A percentile compares a stretch with the other conserved stretches of the same genome.
Evolutionary conservation across 2,888 invertebrate species (phyloP).

Genomic region (Erynnis tages): DNA sequence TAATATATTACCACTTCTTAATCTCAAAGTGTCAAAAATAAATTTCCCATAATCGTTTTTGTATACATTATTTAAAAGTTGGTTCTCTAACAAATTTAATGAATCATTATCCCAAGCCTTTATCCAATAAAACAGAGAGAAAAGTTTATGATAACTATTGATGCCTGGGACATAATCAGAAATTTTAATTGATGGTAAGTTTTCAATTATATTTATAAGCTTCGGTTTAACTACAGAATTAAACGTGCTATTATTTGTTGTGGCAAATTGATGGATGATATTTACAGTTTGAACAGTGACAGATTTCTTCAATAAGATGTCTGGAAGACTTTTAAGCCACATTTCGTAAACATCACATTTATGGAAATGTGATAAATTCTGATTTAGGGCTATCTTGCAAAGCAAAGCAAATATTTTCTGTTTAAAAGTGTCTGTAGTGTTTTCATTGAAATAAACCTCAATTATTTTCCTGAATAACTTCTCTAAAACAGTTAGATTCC

Average conservation of each 20-base stretch:
- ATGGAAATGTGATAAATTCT: slow-evolving; percentile 62
- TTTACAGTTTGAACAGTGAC: slow-evolving; percentile 77
- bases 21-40: slow-evolving; percentile 64
- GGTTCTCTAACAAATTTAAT: slow-evolving; percentile 64
- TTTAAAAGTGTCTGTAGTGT: slow-evolving; percentile 48
- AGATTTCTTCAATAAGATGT: slow-evolving; percentile 74
- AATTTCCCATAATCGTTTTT: slow-evolving; percentile 58
- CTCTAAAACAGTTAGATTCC: slow-evolving; percentile 52
- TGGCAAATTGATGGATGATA: slow-evolving; percentile 81
- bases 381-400: slow-evolving; percentile 69
- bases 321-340: slow-evolving; percentile 81
- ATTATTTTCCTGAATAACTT: slow-evolving; percentile 63
- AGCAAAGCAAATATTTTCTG: slow-evolving; percentile 66
- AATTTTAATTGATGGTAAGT: slow-evolving; percentile 61
- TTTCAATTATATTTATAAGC: slow-evolving; percentile 66
- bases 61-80: slow-evolving; percentile 57
- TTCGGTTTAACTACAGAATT: slow-evolving; percentile 68
- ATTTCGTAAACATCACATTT: slow-evolving; percentile 59
- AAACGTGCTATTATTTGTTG: slow-evolving; percentile 76
- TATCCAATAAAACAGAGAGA: slow-evolving; percentile 80
- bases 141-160: slow-evolving; percentile 72
- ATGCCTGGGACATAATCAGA: slow-evolving; percentile 60
- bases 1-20: slow-evolving; percentile 51
- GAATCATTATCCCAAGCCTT: slow-evolving; percentile 65
- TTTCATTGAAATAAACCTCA: slow-evolving; percentile 57